phyloP scores from a whole-genome alignment of 2,888 invertebrate species.

The Yponomeuta malinellus region DNA sequence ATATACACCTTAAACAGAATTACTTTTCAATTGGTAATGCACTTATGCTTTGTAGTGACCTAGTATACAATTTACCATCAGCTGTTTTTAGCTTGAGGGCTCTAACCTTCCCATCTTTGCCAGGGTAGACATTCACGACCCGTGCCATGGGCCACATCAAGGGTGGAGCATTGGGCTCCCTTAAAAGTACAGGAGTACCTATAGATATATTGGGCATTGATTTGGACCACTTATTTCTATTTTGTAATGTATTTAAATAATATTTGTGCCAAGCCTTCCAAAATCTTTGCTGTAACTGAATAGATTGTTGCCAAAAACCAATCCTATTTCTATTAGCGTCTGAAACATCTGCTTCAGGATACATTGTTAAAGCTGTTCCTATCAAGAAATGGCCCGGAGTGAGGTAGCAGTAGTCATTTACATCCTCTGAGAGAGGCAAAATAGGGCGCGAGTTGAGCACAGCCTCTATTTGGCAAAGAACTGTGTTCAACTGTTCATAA shows the following conservation, averaged over 20 bases:
- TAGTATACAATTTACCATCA: constrained; percentile 15
- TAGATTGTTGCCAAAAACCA: constrained; percentile 17
- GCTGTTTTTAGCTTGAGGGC: constrained; percentile 14
- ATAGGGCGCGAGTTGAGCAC: constrained; percentile 22
- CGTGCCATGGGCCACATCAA: constrained; percentile 21
- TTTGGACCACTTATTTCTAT: constrained; percentile 18
- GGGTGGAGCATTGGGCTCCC: constrained; percentile 15
- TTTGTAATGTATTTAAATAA: constrained; percentile 19
- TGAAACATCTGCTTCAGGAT: constrained; percentile 18
- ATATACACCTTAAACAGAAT: too few species aligned
- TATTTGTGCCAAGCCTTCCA: constrained; percentile 20
- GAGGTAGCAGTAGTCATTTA: constrained; percentile 18
- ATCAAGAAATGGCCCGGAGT: constrained; percentile 21
- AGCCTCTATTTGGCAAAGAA: constrained; percentile 21
- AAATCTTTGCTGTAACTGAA: constrained; percentile 17
- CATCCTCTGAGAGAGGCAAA: constrained; percentile 14
- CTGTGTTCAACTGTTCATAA: constrained; percentile 20
- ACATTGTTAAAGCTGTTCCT: constrained; percentile 17
- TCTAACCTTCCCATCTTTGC: constrained; percentile 19
- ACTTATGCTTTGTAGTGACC: constrained; percentile 13
- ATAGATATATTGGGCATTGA: constrained; percentile 17
- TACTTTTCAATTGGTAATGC: not conserved
- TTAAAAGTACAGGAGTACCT: constrained; percentile 20
- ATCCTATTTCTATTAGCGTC: constrained; percentile 15
- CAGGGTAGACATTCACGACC: constrained; percentile 18